A percentile compares a stretch with the other conserved stretches of the same genome.
These are phyloP conservation scores for Conistra vaccinii DNA, from an alignment of 2,888 invertebrate genomes.

Conservation along the genomic window DNA sequence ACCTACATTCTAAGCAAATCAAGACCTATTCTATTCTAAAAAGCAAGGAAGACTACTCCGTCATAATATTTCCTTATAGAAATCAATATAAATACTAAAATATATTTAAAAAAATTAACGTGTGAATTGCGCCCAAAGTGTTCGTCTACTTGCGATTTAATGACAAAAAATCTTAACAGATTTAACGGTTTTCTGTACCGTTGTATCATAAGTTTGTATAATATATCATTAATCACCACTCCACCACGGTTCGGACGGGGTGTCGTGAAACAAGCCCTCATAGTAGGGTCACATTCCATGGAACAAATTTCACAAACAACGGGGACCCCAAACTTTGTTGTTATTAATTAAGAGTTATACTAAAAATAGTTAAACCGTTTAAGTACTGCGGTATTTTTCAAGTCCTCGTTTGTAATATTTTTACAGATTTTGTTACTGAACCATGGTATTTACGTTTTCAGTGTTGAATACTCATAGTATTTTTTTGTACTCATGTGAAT, in stretches of 20 bases:
- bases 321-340: constrained; percentile 63
- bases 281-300: constrained; percentile 65
- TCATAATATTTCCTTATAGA: not conserved
- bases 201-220: not conserved
- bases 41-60: too few species aligned
- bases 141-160: too few species aligned
- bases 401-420: constrained; percentile 39
- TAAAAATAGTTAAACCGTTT: constrained; percentile 64
- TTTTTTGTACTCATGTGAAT: constrained; percentile 2
- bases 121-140: not conserved
- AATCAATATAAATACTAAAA: not conserved
- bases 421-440: constrained; percentile 8
- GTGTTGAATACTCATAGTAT: not conserved
- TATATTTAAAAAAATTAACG: not conserved
- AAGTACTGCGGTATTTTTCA: constrained; percentile 47
- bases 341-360: constrained; percentile 70
- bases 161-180: not conserved
- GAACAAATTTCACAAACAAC: constrained; percentile 66
- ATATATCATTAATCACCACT: constrained; percentile 33
- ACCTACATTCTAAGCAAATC: too few species aligned
- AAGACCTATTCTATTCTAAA: too few species aligned
- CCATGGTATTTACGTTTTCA: not conserved
- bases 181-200: not conserved
- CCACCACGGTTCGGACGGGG: not conserved
- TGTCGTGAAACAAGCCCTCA: constrained; percentile 26